Evolutionary conservation across 2,797 vertebrate genomes (phyloP), one percentile per base, ranked within the genome.

Genomic region (Hippoglossus hippoglossus): DNA sequence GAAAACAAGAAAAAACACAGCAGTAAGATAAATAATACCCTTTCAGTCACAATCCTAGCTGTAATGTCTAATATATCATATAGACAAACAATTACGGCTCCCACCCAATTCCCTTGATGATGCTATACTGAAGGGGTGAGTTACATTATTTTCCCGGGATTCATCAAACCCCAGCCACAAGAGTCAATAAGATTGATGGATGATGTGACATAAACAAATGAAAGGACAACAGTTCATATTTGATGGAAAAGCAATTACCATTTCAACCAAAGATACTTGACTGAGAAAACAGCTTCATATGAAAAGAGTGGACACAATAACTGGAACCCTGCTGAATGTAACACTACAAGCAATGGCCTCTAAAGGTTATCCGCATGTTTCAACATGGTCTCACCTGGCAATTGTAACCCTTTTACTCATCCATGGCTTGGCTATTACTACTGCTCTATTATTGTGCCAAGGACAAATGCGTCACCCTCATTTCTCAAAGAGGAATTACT

Each of bases 181-280:
- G 54, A 70, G 67, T 63, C 59, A 63, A 57, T 65, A 46, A 34
- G 46, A 70, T 12, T 71, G 80, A 88, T 68, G 34, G 75, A 69
- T 67, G 64, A 74, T 61, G 54, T 71, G 71, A 65, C 69, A 66
- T 53, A 25, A 73, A 68, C 58, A 67, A 67, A 77, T 69, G 19
- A 57, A 73, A 71, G 26, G 44, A 68, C 24, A 51, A 57, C 53
- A 51, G 51, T 13, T 55, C 15, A 25, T 31, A 18, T 60, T 63
- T 71, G 63, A 73, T 39, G 39, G 65, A 52, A 63, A 82, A 52
- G 13, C 15, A n/a, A 49, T 47, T n/a, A 47, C 18, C 46, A 47
- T 47, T 19, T n/a, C 16, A 19, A 21, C 18, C n/a, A 49, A 49
- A 49, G 47, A 21, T 8, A 21, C 47, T 19, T 21, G 19, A 49